Percentiles rank a stretch among this genome's conserved stretches.
Conservation (phyloP, 2,113 vertebrate genomes). For the Crypturellus undulatus region DNA sequence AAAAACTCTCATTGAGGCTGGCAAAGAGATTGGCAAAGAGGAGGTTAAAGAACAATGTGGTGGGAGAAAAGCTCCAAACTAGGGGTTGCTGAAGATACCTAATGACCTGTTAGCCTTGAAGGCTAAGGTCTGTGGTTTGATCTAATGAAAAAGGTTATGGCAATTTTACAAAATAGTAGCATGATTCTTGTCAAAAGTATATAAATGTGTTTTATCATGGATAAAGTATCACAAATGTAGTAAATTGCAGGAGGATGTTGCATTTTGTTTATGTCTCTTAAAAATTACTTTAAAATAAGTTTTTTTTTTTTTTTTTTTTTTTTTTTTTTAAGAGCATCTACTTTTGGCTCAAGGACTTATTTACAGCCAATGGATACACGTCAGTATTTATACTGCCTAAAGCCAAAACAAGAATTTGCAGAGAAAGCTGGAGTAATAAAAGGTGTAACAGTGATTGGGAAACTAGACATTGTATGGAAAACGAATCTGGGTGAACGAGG, state of each 20-base stretch:
- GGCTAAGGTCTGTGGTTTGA: not conserved
- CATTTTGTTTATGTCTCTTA: not conserved
- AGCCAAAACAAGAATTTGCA: constrained; percentile 96
- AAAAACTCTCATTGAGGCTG: not conserved
- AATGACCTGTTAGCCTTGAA: not conserved
- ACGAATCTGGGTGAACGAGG: constrained; percentile 97
- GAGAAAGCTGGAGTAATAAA: constrained; percentile 98
- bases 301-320: not conserved
- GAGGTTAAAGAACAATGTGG: not conserved
- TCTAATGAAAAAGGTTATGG: not conserved
- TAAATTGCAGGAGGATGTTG: not conserved
- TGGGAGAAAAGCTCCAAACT: not conserved
- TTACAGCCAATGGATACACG: constrained; percentile 97
- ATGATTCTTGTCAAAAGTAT: not conserved
- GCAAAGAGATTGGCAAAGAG: not conserved
- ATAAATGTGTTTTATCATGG: not conserved
- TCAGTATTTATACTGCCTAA: constrained; percentile 96
- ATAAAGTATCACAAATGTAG: not conserved
- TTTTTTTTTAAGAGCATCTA: constrained; percentile 83
- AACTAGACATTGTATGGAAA: constrained; percentile 99
- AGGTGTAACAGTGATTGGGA: constrained; percentile 97
- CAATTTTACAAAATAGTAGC: not conserved
- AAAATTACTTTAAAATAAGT: not conserved
- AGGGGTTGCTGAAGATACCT: not conserved
- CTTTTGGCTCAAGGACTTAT: constrained; percentile 95